phyloP scores from a whole-genome alignment of 1,140 invertebrate genomes.

The Asbolus verrucosus region DNA sequence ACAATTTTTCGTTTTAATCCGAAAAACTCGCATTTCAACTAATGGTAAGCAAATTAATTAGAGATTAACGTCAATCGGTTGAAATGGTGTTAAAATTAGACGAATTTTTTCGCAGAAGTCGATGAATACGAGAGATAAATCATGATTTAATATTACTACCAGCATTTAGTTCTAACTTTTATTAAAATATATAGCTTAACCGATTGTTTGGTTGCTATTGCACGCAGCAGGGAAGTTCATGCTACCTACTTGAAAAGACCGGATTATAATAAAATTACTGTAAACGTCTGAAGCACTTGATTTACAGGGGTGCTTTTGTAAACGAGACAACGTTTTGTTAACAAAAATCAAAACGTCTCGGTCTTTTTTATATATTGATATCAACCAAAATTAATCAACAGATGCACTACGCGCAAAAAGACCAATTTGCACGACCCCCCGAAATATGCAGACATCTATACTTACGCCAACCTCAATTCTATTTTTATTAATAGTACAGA shows the following conservation, averaged over 20 bases:
- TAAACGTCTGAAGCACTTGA: slow-evolving; percentile 31
- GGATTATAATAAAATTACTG: slow-evolving; percentile 36
- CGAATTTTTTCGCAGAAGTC: slow-evolving; percentile 7
- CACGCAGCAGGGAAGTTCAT: slow-evolving; percentile 27
- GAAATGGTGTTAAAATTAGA: neutral
- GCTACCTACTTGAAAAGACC: slow-evolving; percentile 26
- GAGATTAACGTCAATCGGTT: neutral
- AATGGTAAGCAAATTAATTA: neutral
- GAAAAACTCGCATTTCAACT: neutral
- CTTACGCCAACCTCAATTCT: slow-evolving; percentile 40
- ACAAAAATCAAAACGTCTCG: slow-evolving; percentile 9
- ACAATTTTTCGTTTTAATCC: neutral
- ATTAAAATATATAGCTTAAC: neutral
- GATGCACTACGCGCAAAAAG: neutral
- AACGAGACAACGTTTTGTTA: neutral
- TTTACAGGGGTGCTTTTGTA: slow-evolving; percentile 22
- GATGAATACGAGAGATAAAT: neutral
- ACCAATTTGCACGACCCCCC: slow-evolving; percentile 10
- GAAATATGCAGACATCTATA: slow-evolving; percentile 29
- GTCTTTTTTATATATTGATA: no score
- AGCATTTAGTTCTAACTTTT: neutral
- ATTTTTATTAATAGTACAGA: slow-evolving; percentile 37
- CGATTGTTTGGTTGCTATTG: slow-evolving; percentile 13
- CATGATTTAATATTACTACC: neutral
- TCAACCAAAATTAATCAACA: no score